Evolutionary conservation across 2,888 invertebrate genomes (phyloP).

Genomic region (Plutella xylostella): DNA sequence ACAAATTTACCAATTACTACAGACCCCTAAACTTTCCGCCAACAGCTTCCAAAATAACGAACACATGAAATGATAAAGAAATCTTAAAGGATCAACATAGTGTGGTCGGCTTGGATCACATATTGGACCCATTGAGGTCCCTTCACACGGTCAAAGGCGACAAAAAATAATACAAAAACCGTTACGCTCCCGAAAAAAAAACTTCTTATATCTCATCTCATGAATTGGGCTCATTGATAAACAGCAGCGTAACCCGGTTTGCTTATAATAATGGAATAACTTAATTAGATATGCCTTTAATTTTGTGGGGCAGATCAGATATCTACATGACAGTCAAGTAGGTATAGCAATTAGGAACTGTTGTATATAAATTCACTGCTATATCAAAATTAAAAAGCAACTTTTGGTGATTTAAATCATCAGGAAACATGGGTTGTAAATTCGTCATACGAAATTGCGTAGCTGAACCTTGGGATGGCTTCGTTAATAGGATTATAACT

Average conservation of each 20-base stretch:
- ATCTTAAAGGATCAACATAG: conserved; percentile 24
- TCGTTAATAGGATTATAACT: too few relatives aligned
- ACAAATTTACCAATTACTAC: conserved; percentile 26
- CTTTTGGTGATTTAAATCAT: too few relatives aligned
- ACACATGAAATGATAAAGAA: conserved; percentile 9
- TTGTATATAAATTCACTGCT: too few relatives aligned
- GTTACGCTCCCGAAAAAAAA: conserved; percentile 64
- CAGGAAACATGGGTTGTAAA: too few relatives aligned
- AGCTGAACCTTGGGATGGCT: too few relatives aligned
- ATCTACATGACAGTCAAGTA: too few relatives aligned
- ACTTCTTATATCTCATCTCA: conserved; percentile 58
- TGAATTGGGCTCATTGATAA: conserved; percentile 60
- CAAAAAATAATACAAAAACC: conserved; percentile 69
- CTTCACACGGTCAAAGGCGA: conserved; percentile 63
- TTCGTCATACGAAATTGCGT: too few relatives aligned
- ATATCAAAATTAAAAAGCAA: too few relatives aligned
- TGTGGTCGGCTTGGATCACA: conserved; percentile 42
- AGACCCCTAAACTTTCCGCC: conserved; percentile 31
- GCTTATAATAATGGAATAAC: too few relatives aligned
- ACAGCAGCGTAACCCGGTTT: conserved; percentile 15
- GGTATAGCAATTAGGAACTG: too few relatives aligned
- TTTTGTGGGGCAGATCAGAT: too few relatives aligned
- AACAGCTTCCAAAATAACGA: conserved; percentile 19
- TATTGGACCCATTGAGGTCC: conserved; percentile 60
- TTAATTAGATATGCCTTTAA: too few relatives aligned